Evolutionary conservation across 2,113 vertebrate species (phyloP).

Genomic region (Lagopus leucura): DNA sequence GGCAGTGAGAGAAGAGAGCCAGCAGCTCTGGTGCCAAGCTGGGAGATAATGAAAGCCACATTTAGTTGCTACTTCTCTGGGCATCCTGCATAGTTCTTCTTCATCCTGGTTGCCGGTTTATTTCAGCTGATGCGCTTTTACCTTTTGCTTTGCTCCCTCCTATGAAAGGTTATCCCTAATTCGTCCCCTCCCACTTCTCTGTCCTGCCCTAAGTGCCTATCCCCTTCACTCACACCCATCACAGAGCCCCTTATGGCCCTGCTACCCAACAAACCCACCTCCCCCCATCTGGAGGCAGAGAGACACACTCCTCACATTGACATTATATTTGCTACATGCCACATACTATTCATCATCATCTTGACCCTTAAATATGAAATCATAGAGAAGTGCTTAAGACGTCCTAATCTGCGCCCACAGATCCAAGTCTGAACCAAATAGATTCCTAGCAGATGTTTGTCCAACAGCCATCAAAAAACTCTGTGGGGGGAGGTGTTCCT

Average conservation of each 20-base stretch:
- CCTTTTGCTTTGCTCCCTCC: background rate
- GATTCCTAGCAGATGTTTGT: background rate
- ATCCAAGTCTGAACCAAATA: background rate
- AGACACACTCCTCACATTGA: background rate
- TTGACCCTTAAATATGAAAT: background rate
- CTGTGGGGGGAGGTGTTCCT: background rate
- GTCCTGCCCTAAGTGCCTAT: background rate
- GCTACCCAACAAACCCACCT: background rate
- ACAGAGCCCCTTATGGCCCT: background rate
- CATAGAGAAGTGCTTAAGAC: background rate
- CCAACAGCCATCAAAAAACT: background rate
- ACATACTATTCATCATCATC: background rate
- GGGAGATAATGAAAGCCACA: background rate
- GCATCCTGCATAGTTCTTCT: background rate
- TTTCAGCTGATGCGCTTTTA: background rate
- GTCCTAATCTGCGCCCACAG: fast-evolving
- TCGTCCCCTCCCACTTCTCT: background rate
- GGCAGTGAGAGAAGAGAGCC: background rate
- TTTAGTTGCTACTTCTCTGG: background rate
- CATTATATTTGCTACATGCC: background rate
- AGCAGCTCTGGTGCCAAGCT: background rate
- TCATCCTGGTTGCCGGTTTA: background rate
- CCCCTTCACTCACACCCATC: background rate
- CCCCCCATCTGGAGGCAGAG: background rate
- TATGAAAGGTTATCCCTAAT: background rate